phyloP scores from a whole-genome alignment of 2,888 invertebrate species.

The Scaptomyza cyrtandrae region DNA sequence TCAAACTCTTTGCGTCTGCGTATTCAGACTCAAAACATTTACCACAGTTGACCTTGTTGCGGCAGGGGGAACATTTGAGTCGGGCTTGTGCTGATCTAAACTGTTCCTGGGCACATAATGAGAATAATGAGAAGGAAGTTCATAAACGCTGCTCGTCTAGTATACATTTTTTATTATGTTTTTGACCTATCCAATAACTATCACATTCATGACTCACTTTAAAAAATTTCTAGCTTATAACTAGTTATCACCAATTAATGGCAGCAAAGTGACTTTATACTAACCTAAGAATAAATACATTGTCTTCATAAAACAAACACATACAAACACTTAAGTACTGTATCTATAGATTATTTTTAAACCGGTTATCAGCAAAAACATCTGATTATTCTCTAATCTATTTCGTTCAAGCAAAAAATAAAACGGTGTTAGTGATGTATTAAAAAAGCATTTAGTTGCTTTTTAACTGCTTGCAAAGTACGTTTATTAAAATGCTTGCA shows the following conservation, averaged over 20 bases:
- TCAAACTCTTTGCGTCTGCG: conserved; percentile 45
- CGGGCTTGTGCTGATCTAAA: not conserved
- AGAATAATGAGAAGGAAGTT: not conserved
- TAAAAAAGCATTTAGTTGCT: conserved; percentile 15
- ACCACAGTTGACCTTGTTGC: conserved; percentile 28
- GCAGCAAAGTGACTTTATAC: too few species aligned
- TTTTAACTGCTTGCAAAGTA: not conserved
- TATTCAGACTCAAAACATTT: conserved; percentile 14
- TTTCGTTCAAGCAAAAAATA: not conserved
- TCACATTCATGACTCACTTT: too few species aligned
- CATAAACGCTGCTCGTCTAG: too few species aligned
- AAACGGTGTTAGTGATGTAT: too few species aligned
- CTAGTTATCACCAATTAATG: too few species aligned
- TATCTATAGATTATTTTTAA: too few species aligned
- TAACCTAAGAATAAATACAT: too few species aligned
- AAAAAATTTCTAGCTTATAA: too few species aligned
- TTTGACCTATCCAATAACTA: conserved; percentile 3
- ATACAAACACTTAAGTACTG: too few species aligned
- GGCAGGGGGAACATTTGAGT: not conserved
- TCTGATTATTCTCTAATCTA: not conserved
- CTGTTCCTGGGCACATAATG: conserved; percentile 1
- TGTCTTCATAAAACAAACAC: too few species aligned
- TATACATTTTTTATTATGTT: not conserved
- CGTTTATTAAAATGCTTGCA: conserved; percentile 32
- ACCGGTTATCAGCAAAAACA: not conserved